phyloP scores from a whole-genome alignment of 37 sponge, comb jelly and placozoan genomes.

The Hormiphora californensis region DNA sequence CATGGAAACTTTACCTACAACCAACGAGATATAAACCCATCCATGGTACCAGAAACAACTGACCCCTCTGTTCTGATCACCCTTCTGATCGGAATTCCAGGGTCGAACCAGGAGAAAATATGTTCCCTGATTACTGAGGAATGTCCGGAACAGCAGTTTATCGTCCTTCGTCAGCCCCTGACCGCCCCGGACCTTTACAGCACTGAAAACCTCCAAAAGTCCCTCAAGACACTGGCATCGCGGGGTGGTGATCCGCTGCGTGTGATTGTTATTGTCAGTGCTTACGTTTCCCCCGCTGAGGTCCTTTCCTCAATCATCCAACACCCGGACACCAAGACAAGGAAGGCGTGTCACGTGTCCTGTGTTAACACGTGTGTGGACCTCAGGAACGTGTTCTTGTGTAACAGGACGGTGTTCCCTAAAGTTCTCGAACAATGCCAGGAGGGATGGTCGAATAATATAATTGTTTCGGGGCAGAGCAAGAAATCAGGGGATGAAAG shows the following conservation, averaged over 20 bases:
- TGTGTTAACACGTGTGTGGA: slow-evolving; percentile 10
- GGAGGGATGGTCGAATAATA: slow-evolving; percentile 37
- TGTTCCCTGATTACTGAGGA: neutral
- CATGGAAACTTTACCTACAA: slow-evolving; percentile 17
- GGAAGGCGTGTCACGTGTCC: slow-evolving; percentile 17
- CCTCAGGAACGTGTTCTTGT: neutral
- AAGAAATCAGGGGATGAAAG: slow-evolving; percentile 31
- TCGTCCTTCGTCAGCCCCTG: slow-evolving; percentile 25
- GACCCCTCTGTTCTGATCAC: slow-evolving; percentile 29
- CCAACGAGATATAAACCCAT: slow-evolving; percentile 35
- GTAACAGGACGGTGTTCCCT: slow-evolving; percentile 24
- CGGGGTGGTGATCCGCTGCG: neutral
- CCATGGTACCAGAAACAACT: neutral
- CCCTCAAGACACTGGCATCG: neutral
- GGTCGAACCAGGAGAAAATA: slow-evolving; percentile 34
- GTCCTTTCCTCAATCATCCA: neutral
- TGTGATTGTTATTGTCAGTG: slow-evolving; percentile 17
- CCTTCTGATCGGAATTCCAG: neutral
- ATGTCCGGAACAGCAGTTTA: neutral
- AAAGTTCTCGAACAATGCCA: neutral
- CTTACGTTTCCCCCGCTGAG: slow-evolving; percentile 21
- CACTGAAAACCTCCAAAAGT: neutral
- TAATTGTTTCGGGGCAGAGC: slow-evolving; percentile 10
- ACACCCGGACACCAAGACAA: neutral
- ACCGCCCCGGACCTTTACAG: neutral